A percentile compares a stretch with the other conserved stretches of the same genome.
These are phyloP conservation scores for Branchellion lobata DNA, from an alignment of 2,888 invertebrate species.

Conservation along the genomic window DNA sequence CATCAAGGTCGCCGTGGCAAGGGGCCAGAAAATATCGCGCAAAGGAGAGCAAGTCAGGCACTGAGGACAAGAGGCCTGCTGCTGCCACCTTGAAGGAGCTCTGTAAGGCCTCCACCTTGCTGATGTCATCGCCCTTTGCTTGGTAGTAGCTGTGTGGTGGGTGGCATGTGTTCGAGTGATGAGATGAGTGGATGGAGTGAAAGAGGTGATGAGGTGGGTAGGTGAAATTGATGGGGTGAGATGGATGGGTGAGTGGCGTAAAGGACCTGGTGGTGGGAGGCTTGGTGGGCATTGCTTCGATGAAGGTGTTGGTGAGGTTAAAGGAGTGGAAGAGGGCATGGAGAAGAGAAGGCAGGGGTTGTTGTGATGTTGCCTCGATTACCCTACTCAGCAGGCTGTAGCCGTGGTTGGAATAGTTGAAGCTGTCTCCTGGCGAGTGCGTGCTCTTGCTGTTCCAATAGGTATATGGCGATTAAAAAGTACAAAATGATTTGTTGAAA, in stretches of 20 bases:
- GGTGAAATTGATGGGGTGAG: no score
- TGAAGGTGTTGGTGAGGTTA: conserved; percentile 20
- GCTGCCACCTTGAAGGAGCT: conserved; percentile 69
- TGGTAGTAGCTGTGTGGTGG: conserved; percentile 62
- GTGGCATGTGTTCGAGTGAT: not conserved
- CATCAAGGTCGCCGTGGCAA: not conserved
- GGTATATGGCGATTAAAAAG: no score
- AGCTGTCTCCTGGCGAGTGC: conserved; percentile 58
- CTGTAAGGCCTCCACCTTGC: conserved; percentile 67
- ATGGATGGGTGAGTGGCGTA: no score
- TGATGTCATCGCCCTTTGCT: conserved; percentile 60
- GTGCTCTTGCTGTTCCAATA: not conserved
- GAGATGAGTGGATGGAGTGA: no score
- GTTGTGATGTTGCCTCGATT: conserved; percentile 63
- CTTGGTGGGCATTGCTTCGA: conserved; percentile 63
- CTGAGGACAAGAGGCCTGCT: conserved; percentile 67
- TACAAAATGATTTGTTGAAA: no score
- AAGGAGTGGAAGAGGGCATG: conserved; percentile 22
- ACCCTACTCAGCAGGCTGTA: conserved; percentile 67
- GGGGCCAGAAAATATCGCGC: conserved; percentile 61
- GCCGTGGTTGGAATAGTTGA: conserved; percentile 67
- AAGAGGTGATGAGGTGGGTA: not conserved
- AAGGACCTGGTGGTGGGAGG: conserved; percentile 58
- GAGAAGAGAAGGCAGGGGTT: conserved; percentile 45
- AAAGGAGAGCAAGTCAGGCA: conserved; percentile 65